Conservation (phyloP, 2,113 vertebrate genomes). For the Riparia riparia region DNA sequence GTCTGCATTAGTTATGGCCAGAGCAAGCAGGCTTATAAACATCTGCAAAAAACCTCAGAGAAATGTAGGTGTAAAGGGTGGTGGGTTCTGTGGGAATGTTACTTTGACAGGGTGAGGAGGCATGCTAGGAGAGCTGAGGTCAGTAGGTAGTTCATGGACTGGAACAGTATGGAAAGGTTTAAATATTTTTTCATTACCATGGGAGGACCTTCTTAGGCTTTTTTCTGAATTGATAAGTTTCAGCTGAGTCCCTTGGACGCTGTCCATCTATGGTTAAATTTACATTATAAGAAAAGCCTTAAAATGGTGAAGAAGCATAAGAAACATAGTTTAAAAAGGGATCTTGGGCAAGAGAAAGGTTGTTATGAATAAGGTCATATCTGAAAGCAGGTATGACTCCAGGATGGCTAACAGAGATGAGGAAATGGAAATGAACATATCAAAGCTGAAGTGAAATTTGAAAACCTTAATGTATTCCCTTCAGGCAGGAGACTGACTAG, state of each 20-base stretch:
- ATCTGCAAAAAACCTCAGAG: neutral
- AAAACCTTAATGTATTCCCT: neutral
- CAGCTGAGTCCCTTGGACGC: neutral
- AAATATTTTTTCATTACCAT: neutral
- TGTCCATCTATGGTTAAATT: neutral
- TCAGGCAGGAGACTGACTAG: neutral
- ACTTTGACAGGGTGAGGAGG: neutral
- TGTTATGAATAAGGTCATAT: neutral
- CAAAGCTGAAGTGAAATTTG: neutral
- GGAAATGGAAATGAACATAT: neutral
- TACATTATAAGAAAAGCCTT: neutral
- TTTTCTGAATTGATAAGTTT: neutral
- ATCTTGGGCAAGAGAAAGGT: neutral
- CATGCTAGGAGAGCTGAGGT: neutral
- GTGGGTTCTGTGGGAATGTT: neutral
- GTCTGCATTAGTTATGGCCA: neutral
- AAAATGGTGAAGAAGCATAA: neutral
- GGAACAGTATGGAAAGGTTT: neutral
- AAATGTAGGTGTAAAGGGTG: neutral
- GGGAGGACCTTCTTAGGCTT: neutral
- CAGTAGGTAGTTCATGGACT: neutral
- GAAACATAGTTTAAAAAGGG: neutral
- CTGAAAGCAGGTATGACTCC: neutral
- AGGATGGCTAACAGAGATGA: neutral
- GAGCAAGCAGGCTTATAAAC: neutral